phyloP scores from a whole-genome alignment of 92 coral and sea anemone genomes.

The Plumapathes pennacea region DNA sequence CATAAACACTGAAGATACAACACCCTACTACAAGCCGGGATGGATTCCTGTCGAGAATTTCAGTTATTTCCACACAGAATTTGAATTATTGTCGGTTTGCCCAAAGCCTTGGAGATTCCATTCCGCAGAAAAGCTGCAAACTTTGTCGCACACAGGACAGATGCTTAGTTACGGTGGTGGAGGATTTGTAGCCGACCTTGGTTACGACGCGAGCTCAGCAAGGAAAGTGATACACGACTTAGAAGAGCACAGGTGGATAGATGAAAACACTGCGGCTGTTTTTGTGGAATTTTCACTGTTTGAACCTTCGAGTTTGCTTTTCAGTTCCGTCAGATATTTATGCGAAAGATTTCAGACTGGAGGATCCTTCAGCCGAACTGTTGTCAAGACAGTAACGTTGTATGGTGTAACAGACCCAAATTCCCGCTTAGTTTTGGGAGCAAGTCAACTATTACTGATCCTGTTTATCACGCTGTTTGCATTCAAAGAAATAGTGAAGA shows the following conservation, averaged over 20 bases:
- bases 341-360: conserved; percentile 76
- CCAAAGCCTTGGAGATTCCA: conserved; percentile 76
- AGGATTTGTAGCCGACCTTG: conserved; percentile 76
- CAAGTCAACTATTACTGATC: conserved; percentile 50
- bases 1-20: conserved; percentile 46
- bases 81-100: conserved; percentile 52
- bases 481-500: conserved; percentile 53
- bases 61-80: conserved; percentile 37
- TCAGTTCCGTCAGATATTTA: conserved; percentile 56
- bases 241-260: conserved; percentile 59
- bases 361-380: conserved; percentile 32
- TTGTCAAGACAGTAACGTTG: conserved; percentile 60
- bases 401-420: conserved; percentile 52
- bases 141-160: conserved; percentile 46
- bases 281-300: conserved; percentile 75
- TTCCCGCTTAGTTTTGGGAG: conserved; percentile 39
- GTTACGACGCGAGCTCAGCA: conserved; percentile 67
- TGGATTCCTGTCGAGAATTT: conserved; percentile 66
- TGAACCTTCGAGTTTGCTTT: conserved; percentile 64
- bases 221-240: conserved; percentile 34
- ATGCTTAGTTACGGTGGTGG: conserved; percentile 62
- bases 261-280: conserved; percentile 55
- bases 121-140: conserved; percentile 41
- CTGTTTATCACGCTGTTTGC: conserved; percentile 39
- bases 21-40: conserved; percentile 53